Evolutionary conservation across 2,888 invertebrate species (phyloP), one percentile per base, ranked within the genome.

Genomic region (Epistrophe eligans): DNA sequence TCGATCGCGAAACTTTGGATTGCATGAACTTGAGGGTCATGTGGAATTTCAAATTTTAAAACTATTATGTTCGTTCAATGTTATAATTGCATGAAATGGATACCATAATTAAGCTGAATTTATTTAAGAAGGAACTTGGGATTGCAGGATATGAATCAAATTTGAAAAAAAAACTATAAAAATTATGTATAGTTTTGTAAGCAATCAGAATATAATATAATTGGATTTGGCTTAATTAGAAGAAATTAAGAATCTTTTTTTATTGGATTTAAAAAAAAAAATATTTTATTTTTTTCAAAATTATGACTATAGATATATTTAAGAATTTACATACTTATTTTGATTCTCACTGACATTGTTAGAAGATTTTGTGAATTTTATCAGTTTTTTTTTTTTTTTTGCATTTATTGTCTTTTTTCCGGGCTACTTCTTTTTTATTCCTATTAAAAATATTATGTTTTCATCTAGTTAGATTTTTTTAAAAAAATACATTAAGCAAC

Each of bases 101-200:
- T 58, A 58, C 35, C 32, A 10, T 35, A 35, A 35, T 58, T 58
- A n/a, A 3, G 17, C 35, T 58, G 35, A 58, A 17, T 43, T 40
- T 73, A 81, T 81, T 84, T 72, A 24, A 24, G 1, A 2, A 24
- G 24, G 24, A 2, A 80, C 60, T 81, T 84, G 67, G 67, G 57
- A 71, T 77, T 32, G 80, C 72, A 77, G 76, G 80, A 77, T 43
- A 67, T 17, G 80, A 77, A 77, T 77, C 1, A 45, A 67, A 84
- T 84, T 84, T 55, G n/a, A n/a, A 24, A n/a, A 48, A 38, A 45
- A 9, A 17, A 50, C 48, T 38, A 11, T 5, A 52, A 45, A 38
- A 48, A 77, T 17, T 38, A 24, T n/a, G 8, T 48, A 57, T 35
- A 45, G n/a, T 24, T 57, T 28, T 67, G 48, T 48, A 48, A 48